phyloP scores from a whole-genome alignment of 37 sponge, comb jelly and placozoan genomes.

The Aplysina aerophoba region DNA sequence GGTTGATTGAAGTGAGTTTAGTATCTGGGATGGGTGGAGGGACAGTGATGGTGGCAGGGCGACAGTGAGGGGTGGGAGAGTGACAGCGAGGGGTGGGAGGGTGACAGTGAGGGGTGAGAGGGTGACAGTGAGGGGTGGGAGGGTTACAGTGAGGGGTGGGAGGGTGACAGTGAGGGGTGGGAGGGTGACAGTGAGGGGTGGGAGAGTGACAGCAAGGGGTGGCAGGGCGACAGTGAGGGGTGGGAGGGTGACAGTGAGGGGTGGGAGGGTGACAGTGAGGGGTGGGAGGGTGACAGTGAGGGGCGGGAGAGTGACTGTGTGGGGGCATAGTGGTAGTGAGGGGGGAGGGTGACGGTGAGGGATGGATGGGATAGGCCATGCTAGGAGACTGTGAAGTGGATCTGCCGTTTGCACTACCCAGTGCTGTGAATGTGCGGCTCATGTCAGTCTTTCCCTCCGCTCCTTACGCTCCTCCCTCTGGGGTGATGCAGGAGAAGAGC shows the following conservation, averaged over 20 bases:
- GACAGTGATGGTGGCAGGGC: neutral
- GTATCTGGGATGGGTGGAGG: no score
- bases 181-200: neutral
- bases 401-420: neutral
- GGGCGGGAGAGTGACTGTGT: neutral
- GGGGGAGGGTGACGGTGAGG: neutral
- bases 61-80: neutral
- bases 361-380: neutral
- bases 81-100: neutral
- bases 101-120: neutral
- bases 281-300: neutral
- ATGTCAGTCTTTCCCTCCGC: neutral
- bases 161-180: no score
- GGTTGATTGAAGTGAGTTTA: slow-evolving; percentile 75
- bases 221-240: neutral
- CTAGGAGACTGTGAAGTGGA: neutral
- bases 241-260: no score
- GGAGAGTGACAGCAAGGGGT: no score
- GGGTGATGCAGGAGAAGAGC: slow-evolving; percentile 29
- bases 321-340: no score
- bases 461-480: neutral
- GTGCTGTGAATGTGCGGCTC: neutral
- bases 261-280: neutral
- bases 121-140: neutral
- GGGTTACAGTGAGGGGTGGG: neutral